Percentiles rank a stretch among this genome's conserved stretches.
phyloP scores from a whole-genome alignment of 2,113 vertebrate genomes.

The Excalfactoria chinensis region DNA sequence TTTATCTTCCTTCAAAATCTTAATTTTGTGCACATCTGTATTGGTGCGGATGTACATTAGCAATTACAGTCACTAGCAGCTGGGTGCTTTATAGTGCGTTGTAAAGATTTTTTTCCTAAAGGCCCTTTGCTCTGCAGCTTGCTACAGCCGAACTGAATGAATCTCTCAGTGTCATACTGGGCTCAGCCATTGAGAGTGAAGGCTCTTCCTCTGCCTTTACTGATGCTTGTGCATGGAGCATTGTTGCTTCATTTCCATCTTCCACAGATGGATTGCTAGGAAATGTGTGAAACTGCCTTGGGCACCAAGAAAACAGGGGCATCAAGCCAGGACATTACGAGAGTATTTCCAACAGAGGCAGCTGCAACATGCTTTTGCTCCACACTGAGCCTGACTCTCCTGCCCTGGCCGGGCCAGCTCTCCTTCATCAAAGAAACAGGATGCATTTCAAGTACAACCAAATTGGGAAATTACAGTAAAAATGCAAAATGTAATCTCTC shows the following conservation, averaged over 20 bases:
- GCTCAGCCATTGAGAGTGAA: constrained; percentile 24
- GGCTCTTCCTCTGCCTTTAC: constrained; percentile 44
- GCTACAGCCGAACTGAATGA: not conserved
- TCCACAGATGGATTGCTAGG: constrained; percentile 74
- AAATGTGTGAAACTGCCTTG: constrained; percentile 73
- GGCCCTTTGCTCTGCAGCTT: constrained; percentile 25
- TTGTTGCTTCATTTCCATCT: constrained; percentile 67
- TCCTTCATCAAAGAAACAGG: constrained; percentile 15
- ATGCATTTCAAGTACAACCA: not conserved
- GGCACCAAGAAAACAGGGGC: constrained; percentile 69
- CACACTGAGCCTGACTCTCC: not conserved
- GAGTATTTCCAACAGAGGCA: constrained; percentile 70
- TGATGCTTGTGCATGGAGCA: constrained; percentile 68
- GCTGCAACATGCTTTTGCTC: constrained; percentile 52
- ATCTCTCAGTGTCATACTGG: not conserved
- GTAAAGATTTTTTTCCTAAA: not conserved
- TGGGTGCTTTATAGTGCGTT: not conserved
- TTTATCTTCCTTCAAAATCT: not conserved
- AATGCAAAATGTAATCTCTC: not conserved
- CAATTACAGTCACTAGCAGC: not conserved
- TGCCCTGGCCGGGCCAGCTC: constrained; percentile 26
- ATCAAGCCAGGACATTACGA: constrained; percentile 57
- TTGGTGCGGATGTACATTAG: not conserved
- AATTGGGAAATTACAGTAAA: not conserved
- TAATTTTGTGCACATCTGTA: not conserved